These are phyloP conservation scores for Tetramorium alpestre DNA, from an alignment of 1,140 invertebrate species.

Conservation along the genomic window DNA sequence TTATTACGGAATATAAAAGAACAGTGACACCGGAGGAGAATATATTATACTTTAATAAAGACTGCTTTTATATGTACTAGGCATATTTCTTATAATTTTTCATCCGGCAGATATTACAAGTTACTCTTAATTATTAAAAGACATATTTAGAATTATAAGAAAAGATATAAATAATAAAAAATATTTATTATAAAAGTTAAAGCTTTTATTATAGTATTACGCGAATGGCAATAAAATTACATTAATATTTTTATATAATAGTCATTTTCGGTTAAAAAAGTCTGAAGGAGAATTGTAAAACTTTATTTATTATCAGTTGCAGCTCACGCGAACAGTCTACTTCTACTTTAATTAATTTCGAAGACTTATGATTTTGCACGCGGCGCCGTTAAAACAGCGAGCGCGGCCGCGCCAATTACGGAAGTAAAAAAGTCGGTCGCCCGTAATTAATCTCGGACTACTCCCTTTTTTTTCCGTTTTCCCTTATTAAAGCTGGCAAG, in stretches of 20 bases:
- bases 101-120: not conserved
- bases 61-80: not conserved
- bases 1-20: slow-evolving; percentile 30
- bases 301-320: slow-evolving; percentile 9
- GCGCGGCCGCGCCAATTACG: slow-evolving; percentile 40
- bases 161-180: not conserved
- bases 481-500: slow-evolving; percentile 46
- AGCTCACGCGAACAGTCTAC: not conserved
- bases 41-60: not conserved
- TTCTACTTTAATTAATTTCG: slow-evolving; percentile 40
- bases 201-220: not conserved
- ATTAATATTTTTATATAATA: not conserved
- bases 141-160: not conserved
- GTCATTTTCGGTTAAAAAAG: not conserved
- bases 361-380: slow-evolving; percentile 38
- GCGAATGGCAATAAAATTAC: not conserved
- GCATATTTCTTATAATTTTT: not conserved
- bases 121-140: not conserved
- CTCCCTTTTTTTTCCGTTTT: slow-evolving; percentile 40
- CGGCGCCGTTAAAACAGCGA: slow-evolving; percentile 43
- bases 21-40: not conserved
- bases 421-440: slow-evolving; percentile 44
- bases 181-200: not conserved
- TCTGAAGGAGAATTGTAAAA: not conserved
- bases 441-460: slow-evolving; percentile 47